Conservation (phyloP, 1,140 invertebrate genomes). For the Polyergus mexicanus region DNA sequence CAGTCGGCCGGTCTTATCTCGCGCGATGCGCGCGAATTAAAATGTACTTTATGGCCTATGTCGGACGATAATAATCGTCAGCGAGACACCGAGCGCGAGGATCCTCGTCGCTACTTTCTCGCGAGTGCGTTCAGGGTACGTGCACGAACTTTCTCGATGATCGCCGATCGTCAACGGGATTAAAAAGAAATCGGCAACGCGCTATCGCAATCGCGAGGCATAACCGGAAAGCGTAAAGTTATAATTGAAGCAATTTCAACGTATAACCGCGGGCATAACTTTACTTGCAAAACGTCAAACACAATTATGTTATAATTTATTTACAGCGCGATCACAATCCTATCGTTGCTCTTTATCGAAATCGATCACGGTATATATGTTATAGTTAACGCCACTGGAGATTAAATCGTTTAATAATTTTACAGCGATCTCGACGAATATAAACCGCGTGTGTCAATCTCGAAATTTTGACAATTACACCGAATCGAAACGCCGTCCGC, state of each 20-base stretch:
- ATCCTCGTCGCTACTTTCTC: constrained; percentile 23
- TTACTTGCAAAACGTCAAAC: constrained; percentile 42
- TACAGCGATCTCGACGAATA: neutral
- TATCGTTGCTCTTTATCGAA: constrained; percentile 26
- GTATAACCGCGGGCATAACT: constrained; percentile 29
- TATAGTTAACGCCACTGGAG: neutral
- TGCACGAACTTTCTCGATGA: neutral
- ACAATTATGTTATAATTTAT: constrained; percentile 59
- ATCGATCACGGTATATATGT: neutral
- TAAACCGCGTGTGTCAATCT: neutral
- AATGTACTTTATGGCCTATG: constrained; percentile 76
- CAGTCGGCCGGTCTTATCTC: constrained; percentile 62
- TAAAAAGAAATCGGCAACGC: constrained; percentile 39
- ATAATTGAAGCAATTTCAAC: constrained; percentile 45
- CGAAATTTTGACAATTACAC: constrained; percentile 37
- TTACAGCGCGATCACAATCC: constrained; percentile 20
- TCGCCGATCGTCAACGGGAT: constrained; percentile 41
- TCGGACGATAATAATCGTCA: constrained; percentile 74
- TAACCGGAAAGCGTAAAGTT: constrained; percentile 41
- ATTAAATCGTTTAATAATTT: constrained; percentile 34
- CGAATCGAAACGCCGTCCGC: constrained; percentile 13
- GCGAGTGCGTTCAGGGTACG: neutral
- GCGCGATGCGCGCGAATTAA: constrained; percentile 75
- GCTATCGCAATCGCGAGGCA: constrained; percentile 38
- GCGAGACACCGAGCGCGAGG: constrained; percentile 40